A percentile compares a stretch with the other conserved stretches of the same genome.
Evolutionary conservation across 2,113 vertebrate species (phyloP).

Genomic region (Hippocampus barbouri): DNA sequence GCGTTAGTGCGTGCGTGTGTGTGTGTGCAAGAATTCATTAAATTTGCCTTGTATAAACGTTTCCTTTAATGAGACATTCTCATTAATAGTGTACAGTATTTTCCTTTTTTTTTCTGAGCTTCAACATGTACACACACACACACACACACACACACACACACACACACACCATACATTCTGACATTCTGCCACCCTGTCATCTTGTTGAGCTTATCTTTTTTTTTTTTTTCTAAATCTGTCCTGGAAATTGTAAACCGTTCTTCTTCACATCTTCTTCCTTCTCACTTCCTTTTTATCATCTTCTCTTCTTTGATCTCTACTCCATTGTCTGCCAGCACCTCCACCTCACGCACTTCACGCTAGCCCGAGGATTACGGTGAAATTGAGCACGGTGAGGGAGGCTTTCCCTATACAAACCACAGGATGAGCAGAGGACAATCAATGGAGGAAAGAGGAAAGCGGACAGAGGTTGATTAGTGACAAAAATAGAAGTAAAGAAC

Average conservation of each 20-base stretch:
- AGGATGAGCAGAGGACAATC: constrained; percentile 2
- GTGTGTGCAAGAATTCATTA: not conserved
- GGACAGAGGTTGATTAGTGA: not conserved
- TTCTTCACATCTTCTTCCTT: constrained; percentile 12
- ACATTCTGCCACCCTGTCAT: not conserved
- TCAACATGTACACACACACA: not conserved
- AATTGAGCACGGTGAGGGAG: constrained; percentile 22
- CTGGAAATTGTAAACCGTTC: constrained; percentile 26
- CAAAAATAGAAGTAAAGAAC: not conserved
- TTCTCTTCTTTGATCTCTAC: constrained; percentile 32
- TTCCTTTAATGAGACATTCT: constrained; percentile 1
- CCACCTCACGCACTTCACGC: constrained; percentile 3
- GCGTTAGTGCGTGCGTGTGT: not conserved
- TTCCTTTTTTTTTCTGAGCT: not conserved
- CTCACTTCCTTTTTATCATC: constrained; percentile 16
- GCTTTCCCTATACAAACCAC: constrained; percentile 31
- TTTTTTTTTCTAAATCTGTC: constrained; percentile 20
- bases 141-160: not conserved
- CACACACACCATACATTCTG: not conserved
- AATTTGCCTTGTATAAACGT: not conserved
- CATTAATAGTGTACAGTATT: not conserved
- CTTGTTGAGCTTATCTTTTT: constrained; percentile 18
- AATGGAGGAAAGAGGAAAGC: constrained; percentile 18
- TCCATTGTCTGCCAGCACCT: constrained; percentile 30
- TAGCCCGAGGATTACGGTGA: constrained; percentile 48